Evolutionary conservation across 2,113 vertebrate species (phyloP), one percentile per base, ranked within the genome.

Genomic region (Nestor notabilis): DNA sequence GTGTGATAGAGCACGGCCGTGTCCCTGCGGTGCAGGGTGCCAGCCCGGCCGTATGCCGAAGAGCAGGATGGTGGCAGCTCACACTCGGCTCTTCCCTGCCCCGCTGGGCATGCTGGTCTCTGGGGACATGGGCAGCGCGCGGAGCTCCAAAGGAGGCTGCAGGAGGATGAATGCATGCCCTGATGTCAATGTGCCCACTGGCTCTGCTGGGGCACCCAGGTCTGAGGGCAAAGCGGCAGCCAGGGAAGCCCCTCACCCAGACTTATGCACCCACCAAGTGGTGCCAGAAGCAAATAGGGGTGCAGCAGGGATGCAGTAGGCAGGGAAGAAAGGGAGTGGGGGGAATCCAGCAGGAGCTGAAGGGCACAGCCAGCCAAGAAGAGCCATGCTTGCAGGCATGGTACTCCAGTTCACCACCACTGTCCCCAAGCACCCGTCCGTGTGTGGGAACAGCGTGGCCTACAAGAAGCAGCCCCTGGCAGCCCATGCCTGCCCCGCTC

Each of bases 191-290:
- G 78, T 56, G 69, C 28, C 79, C 3, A 0, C 17, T 43, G 50
- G 52, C 43, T 83, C 47, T 64, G 69, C 37, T 12, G 43, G 41
- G 27, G 11, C 61, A 75, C 27, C 8, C 13, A 14, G 27, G 4
- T 1, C 5, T 3, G 1, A 65, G 44, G 17, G 33, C 33, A 65
- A 58, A 23, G 43, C 43, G 43, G 25, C 47, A 33, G 19, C 39
- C 65, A 17, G 44, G 13, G 18, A 13, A 86, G 3, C 41, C 20
- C 35, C 47, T 37, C n/a, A 74, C 3, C 25, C 1, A 1, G 33
- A 25, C 11, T 43, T 1, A 0, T 37, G 31, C 13, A 13, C 21
- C 63, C n/a, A 13, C 10, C 3, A 0, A 0, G 1, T 33, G 41
- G 18, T 28, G 79, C 25, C 24, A 33, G 71, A 50, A 69, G 5